phyloP scores from a whole-genome alignment of 1,140 invertebrate genomes.

The Arion vulgaris region DNA sequence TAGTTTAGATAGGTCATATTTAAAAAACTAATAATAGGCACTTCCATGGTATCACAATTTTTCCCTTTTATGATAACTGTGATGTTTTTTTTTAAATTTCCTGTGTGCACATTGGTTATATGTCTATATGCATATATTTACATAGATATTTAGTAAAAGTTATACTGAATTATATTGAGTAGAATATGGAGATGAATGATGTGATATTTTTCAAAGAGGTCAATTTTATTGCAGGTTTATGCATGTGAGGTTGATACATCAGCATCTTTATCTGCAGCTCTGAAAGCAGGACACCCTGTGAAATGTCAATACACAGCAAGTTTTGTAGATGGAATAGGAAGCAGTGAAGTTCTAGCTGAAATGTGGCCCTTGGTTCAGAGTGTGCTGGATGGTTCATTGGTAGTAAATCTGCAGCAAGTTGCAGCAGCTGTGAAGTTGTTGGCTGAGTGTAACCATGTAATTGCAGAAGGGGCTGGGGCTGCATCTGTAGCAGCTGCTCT shows the following conservation, averaged over 20 bases:
- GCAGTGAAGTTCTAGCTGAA: constrained; percentile 55
- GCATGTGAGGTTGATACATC: constrained; percentile 66
- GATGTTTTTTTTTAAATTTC: too few relatives aligned
- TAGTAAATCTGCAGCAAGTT: constrained; percentile 56
- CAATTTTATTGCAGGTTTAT: constrained; percentile 46
- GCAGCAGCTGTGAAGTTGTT: constrained; percentile 59
- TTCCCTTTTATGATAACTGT: too few relatives aligned
- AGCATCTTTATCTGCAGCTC: constrained; percentile 55
- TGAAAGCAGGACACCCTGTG: constrained; percentile 50
- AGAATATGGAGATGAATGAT: too few relatives aligned
- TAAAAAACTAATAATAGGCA: too few relatives aligned
- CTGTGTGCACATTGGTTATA: too few relatives aligned
- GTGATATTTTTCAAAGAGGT: not conserved
- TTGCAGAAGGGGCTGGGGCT: constrained; percentile 66
- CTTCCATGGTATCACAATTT: too few relatives aligned
- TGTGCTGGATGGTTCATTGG: constrained; percentile 57
- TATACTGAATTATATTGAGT: too few relatives aligned
- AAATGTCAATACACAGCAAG: constrained; percentile 48
- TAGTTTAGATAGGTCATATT: too few relatives aligned
- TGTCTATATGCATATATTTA: too few relatives aligned
- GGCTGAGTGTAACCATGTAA: constrained; percentile 59
- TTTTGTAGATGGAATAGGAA: constrained; percentile 68
- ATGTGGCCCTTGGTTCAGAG: constrained; percentile 65
- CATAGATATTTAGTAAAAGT: too few relatives aligned
- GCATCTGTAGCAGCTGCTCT: constrained; percentile 63